These are phyloP conservation scores for Helicoverpa zea DNA, from an alignment of 1,140 invertebrate genomes.

Conservation along the genomic window DNA sequence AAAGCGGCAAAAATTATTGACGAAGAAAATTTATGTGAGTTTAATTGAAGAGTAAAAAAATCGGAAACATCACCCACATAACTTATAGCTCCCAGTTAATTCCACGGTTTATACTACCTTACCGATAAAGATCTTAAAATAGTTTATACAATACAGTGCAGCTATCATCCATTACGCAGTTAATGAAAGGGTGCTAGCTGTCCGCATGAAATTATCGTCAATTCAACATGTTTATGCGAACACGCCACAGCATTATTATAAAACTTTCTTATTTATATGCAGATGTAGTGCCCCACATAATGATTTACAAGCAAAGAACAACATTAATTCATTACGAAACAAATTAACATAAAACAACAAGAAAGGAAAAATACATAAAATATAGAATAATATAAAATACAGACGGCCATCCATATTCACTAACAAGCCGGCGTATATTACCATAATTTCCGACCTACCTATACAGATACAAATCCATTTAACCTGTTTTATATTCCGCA, in stretches of 20 bases:
- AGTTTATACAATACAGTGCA: too few relatives aligned
- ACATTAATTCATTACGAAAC: slow-evolving; percentile 41
- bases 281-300: slow-evolving; percentile 34
- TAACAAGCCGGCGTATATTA: slow-evolving; percentile 44
- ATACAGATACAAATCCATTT: slow-evolving; percentile 54
- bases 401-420: slow-evolving; percentile 47
- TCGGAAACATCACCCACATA: too few relatives aligned
- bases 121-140: too few relatives aligned
- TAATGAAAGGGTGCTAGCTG: too few relatives aligned
- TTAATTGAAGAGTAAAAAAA: too few relatives aligned
- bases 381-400: slow-evolving; percentile 43
- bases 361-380: slow-evolving; percentile 37
- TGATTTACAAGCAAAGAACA: slow-evolving; percentile 38
- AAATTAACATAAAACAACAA: slow-evolving; percentile 46
- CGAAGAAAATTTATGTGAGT: too few relatives aligned
- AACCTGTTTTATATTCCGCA: slow-evolving; percentile 58
- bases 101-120: too few relatives aligned
- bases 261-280: slow-evolving; percentile 30
- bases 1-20: too few relatives aligned
- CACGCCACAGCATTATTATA: slow-evolving; percentile 17
- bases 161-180: too few relatives aligned
- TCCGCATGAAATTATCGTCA: background rate
- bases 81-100: too few relatives aligned
- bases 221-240: background rate
- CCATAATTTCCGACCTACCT: slow-evolving; percentile 47